phyloP scores from a whole-genome alignment of 2,797 vertebrate genomes.

The Macropodus opercularis region DNA sequence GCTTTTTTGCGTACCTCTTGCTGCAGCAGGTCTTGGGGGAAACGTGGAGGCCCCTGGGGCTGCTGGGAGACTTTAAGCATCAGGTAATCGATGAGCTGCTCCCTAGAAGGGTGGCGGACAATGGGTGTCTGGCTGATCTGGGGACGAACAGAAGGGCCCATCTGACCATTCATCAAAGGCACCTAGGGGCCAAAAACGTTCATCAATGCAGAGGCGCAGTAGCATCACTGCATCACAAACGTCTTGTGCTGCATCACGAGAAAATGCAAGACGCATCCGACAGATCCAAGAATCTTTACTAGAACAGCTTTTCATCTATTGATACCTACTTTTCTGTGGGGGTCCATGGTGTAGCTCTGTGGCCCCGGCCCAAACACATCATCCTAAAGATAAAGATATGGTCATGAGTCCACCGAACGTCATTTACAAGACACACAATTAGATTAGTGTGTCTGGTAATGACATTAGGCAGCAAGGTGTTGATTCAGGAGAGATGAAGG shows the following conservation, averaged over 20 bases:
- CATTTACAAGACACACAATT: conserved; percentile 4
- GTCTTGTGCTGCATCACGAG: no score
- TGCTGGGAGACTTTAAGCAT: conserved; percentile 96
- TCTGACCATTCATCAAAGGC: conserved; percentile 96
- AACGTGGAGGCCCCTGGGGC: conserved; percentile 83
- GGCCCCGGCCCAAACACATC: conserved; percentile 87
- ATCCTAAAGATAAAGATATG: conserved; percentile 79
- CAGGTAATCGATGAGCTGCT: conserved; percentile 96
- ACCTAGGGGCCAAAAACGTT: conserved; percentile 76
- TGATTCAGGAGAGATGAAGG: conserved; percentile 19
- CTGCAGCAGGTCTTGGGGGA: conserved; percentile 84
- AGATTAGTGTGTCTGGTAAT: conserved; percentile 4
- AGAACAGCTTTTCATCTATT: no score
- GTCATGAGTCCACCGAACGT: not conserved
- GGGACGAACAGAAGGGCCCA: conserved; percentile 87
- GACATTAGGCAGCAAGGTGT: conserved; percentile 19
- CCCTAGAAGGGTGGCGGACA: conserved; percentile 93
- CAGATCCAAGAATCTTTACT: no score
- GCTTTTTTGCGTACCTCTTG: conserved; percentile 85
- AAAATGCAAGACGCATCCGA: no score
- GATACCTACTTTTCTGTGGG: conserved; percentile 88
- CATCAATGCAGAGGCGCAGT: no score
- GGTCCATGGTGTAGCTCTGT: conserved; percentile 87
- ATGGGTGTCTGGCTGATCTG: conserved; percentile 87
- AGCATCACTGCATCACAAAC: no score